Base-by-base conservation (phyloP, 1,140 invertebrate genomes). In the Nephila pilipes region DNA sequence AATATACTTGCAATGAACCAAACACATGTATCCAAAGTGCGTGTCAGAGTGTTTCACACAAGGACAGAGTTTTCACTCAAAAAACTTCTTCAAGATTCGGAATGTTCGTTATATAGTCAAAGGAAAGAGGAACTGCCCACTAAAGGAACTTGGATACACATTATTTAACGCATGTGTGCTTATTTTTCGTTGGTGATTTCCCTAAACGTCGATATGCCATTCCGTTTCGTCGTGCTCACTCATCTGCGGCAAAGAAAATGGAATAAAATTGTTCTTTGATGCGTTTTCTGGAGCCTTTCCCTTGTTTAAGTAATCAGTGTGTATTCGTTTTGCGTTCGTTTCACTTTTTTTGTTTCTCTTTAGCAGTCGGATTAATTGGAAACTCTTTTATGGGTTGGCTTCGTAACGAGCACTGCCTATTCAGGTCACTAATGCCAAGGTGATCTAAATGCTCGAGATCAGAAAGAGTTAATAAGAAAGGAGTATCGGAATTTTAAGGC, bases 91-190 rank as follows among this genome's bases (percentile, higher is more conserved):
- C 25, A 80, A 69, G 29, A 57, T n/a, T 16, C 18, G 25, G 3
- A 38, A n/a, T 80, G 55, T 79, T n/a, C 25, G 88, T 79, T 90
- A 80, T 90, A 90, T 90, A 90, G 88, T 90, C 65, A 58, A 58
- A 65, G 69, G 88, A 90, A 90, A 88, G 32, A 90, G 75, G 88
- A 80, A 90, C 75, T 90, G n/a, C 16, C 57, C 29, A 75, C 25
- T 46, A n/a, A 6, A 58, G 88, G 75, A 90, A 79, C 75, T 90
- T n/a, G 32, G 36, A 1, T 20, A 36, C 20, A 90, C 58, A 79
- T 89, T 90, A 90, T 80, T 90, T 54, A n/a, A 79, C 8, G 6
- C 55, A 75, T 88, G 46, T 46, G 46, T 46, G 55, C 38, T 2
- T 54, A 20, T 88, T 65, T 88, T 88, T 55, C 32, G 22, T 55